Base-by-base conservation (phyloP, 2,113 vertebrate species). In the Atractosteus spatula region DNA sequence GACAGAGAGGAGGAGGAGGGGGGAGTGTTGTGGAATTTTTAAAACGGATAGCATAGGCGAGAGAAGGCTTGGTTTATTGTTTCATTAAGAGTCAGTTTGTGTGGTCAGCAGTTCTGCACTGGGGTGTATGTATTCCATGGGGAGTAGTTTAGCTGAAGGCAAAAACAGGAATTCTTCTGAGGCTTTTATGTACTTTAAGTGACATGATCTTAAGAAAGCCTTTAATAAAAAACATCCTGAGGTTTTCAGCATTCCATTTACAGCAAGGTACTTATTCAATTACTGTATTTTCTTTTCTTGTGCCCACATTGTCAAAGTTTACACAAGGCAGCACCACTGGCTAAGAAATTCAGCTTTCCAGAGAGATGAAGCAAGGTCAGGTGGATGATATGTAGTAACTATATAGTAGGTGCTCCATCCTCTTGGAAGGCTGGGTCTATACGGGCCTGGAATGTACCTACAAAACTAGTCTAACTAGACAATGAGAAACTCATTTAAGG, bases 181-280 rank as follows among this genome's bases (percentile, higher is more conserved):
- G 83, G 88, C 89, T 91, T 91, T 91, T 86, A 91, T 89, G 86
- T 84, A 91, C 88, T 88, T 86, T 83, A 82, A 92, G 82, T 84
- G 77, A 89, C 94, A 81, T 82, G 80, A 90, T 83, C 81, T 71
- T 71, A 72, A 81, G 77, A 86, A 84, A 87, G 85, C 69, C 84
- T 87, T 90, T 77, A 66, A 75, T 66, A 76, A 81, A 76, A 80
- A 83, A 79, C 77, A 68, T 70, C 68, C 82, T 47, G 63, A 82
- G 74, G 79, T 80, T 80, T 79, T 79, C 77, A 83, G 79, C 76
- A 82, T 16, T 84, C 74, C 78, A 81, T 83, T 80, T 86, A 71
- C 81, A 86, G 80, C 83, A 85, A 79, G 84, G 83, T 79, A 86
- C 88, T 89, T 82, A 86, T 83, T 87, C 88, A 85, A 86, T 90